Evolutionary conservation across 2,888 invertebrate genomes (phyloP).

Genomic region (Zaprionus obscuricornis): DNA sequence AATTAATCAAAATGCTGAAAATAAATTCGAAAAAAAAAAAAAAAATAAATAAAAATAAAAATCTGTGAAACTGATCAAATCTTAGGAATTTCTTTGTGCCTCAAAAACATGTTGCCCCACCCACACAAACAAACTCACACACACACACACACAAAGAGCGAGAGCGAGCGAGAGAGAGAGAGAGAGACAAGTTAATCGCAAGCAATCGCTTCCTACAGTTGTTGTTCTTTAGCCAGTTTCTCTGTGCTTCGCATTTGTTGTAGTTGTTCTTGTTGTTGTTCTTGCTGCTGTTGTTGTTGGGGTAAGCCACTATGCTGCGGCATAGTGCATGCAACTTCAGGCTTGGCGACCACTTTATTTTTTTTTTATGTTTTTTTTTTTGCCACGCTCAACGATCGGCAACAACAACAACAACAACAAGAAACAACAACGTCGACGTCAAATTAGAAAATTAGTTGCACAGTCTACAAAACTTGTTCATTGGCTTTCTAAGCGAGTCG

Average conservation of each 20-base stretch:
- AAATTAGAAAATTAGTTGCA: constrained; percentile 74
- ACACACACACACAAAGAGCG: neutral
- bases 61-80: constrained; percentile 8
- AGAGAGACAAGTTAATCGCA: neutral
- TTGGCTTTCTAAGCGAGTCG: constrained; percentile 67
- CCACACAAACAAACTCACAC: constrained; percentile 8
- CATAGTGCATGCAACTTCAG: constrained; percentile 12
- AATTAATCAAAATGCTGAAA: constrained; percentile 35
- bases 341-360: constrained; percentile 6
- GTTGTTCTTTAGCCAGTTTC: constrained; percentile 6
- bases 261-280: no score
- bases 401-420: constrained; percentile 11
- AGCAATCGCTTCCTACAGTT: constrained; percentile 13
- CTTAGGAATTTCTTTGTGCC: constrained; percentile 4
- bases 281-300: no score
- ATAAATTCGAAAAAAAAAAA: no score
- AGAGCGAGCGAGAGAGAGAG: neutral
- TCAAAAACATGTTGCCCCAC: constrained; percentile 20
- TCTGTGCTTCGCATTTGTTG: neutral
- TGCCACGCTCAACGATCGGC: constrained; percentile 37
- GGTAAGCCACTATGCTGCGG: neutral
- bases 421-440: constrained; percentile 47
- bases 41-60: no score
- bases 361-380: constrained; percentile 6
- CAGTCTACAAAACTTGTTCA: constrained; percentile 70